Evolutionary conservation across 2,113 vertebrate genomes (phyloP).

Genomic region (Ptychochromis oligacanthus): DNA sequence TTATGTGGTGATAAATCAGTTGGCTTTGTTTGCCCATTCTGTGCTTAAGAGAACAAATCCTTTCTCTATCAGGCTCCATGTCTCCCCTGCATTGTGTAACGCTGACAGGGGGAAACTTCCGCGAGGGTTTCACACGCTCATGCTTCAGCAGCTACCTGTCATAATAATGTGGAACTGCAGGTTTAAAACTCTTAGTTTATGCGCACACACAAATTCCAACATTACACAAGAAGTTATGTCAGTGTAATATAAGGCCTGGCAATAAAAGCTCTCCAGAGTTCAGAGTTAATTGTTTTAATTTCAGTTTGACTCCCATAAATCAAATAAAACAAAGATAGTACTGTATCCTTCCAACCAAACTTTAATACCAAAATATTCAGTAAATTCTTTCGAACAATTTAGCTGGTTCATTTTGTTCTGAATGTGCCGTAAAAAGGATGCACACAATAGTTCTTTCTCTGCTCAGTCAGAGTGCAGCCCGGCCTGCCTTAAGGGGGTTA

Average conservation of each 20-base stretch:
- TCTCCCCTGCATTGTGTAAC: slow-evolving; percentile 4
- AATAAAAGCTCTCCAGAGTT: not conserved
- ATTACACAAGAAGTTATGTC: not conserved
- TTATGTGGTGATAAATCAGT: slow-evolving; percentile 46
- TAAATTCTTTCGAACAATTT: slow-evolving; percentile 30
- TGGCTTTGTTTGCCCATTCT: slow-evolving; percentile 13
- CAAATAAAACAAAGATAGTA: slow-evolving; percentile 28
- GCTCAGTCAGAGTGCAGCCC: not conserved
- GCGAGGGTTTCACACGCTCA: not conserved
- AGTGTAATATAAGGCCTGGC: not conserved
- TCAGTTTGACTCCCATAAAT: slow-evolving; percentile 24
- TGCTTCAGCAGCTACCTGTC: not conserved
- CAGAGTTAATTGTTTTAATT: slow-evolving; percentile 18
- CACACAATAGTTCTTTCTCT: slow-evolving; percentile 45
- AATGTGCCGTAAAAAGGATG: not conserved
- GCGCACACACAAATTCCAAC: not conserved
- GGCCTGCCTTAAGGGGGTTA: slow-evolving; percentile 17
- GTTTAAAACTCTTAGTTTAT: not conserved
- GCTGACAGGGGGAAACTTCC: not conserved
- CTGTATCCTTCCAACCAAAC: slow-evolving; percentile 21
- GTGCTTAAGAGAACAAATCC: not conserved
- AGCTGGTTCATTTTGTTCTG: slow-evolving; percentile 41
- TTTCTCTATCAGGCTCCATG: not conserved
- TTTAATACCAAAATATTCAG: slow-evolving; percentile 8
- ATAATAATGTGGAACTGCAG: not conserved